phyloP scores from a whole-genome alignment of 1,140 invertebrate species.

The Zaprionus kolodkinae region DNA sequence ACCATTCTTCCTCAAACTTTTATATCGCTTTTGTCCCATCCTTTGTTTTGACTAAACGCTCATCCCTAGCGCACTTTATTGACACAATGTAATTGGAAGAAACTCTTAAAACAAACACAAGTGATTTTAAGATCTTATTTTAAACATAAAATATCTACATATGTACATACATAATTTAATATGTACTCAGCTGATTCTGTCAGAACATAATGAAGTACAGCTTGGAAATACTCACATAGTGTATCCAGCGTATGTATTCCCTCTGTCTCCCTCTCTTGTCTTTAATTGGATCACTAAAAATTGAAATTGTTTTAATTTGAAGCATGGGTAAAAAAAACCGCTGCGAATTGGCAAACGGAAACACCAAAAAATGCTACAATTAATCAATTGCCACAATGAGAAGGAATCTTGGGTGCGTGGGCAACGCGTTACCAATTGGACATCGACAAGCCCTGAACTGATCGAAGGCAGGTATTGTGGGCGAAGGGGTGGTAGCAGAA shows the following conservation, averaged over 20 bases:
- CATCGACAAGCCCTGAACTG: constrained; percentile 52
- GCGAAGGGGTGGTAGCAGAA: background rate
- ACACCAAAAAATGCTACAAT: constrained; percentile 47
- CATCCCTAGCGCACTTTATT: too few relatives aligned
- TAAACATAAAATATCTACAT: too few relatives aligned
- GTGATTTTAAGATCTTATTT: background rate
- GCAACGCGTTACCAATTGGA: constrained; percentile 44
- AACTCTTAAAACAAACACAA: too few relatives aligned
- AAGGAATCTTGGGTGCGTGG: constrained; percentile 60
- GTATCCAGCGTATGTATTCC: background rate
- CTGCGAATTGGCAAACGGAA: constrained; percentile 66
- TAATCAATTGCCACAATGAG: constrained; percentile 73
- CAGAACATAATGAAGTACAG: background rate
- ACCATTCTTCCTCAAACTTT: background rate
- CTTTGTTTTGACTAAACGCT: too few relatives aligned
- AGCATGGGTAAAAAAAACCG: constrained; percentile 28
- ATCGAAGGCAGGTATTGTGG: constrained; percentile 49
- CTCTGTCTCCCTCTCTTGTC: background rate
- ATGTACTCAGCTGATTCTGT: background rate
- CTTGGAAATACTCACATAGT: background rate
- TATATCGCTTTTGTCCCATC: too few relatives aligned
- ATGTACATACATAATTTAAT: too few relatives aligned
- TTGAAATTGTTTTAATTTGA: constrained; percentile 31
- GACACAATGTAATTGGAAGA: too few relatives aligned
- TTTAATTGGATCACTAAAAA: constrained; percentile 56